Percentiles rank a stretch among this genome's conserved stretches.
These are phyloP conservation scores for Siphlonurus alternatus DNA, from an alignment of 2,888 invertebrate species.

Conservation along the genomic window DNA sequence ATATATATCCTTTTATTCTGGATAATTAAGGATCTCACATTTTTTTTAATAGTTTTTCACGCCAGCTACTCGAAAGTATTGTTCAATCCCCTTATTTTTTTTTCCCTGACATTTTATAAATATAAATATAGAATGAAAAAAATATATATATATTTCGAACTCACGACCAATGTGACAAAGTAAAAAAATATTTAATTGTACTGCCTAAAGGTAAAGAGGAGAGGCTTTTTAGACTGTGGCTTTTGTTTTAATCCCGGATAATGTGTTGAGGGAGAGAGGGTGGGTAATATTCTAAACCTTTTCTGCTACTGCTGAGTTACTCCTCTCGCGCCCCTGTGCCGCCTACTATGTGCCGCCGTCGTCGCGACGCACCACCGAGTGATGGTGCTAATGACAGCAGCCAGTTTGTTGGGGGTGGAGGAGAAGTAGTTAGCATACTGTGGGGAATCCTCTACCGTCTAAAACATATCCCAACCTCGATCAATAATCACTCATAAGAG, in stretches of 20 bases:
- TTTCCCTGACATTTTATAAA: background rate
- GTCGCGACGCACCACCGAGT: background rate
- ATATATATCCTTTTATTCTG: background rate
- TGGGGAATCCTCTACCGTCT: background rate
- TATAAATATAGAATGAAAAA: background rate
- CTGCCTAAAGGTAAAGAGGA: background rate
- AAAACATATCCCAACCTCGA: background rate
- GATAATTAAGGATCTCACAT: background rate
- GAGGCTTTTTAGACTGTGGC: background rate
- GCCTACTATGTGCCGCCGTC: background rate
- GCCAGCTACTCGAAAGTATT: background rate
- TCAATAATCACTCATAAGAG: background rate
- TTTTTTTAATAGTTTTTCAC: background rate
- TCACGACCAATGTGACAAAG: background rate
- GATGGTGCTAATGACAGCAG: background rate
- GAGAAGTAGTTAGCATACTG: background rate
- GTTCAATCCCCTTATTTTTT: background rate
- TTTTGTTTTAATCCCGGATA: background rate
- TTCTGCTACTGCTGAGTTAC: background rate
- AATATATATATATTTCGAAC: background rate
- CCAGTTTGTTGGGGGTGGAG: background rate
- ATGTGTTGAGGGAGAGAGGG: background rate
- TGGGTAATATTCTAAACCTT: background rate
- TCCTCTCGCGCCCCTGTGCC: background rate
- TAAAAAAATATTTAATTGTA: conserved; percentile 1